Evolutionary conservation across 2,113 vertebrate species (phyloP).

Genomic region (Dromas ardeola): DNA sequence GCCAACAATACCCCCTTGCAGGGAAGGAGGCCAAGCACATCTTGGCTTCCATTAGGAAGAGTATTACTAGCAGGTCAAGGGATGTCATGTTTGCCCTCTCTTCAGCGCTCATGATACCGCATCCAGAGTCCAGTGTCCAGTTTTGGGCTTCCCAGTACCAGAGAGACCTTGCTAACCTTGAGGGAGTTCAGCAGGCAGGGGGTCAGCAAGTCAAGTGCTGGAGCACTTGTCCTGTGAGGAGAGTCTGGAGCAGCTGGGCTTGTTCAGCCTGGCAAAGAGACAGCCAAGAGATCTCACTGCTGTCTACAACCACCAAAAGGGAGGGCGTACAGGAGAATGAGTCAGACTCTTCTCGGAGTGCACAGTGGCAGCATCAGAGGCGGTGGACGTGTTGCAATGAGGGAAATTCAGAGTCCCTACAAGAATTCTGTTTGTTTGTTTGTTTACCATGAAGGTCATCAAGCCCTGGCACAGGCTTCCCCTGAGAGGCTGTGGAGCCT

Average conservation of each 20-base stretch:
- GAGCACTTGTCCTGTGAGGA: not conserved
- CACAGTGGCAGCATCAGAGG: not conserved
- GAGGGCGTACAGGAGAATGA: not conserved
- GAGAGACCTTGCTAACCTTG: not conserved
- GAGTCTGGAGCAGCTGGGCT: not conserved
- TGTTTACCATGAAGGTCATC: not conserved
- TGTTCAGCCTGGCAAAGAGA: not conserved
- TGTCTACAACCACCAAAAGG: not conserved
- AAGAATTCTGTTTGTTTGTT: not conserved
- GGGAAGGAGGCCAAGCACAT: not conserved
- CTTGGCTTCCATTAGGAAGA: not conserved
- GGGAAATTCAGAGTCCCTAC: not conserved
- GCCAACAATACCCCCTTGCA: accelerated
- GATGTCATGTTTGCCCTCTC: not conserved
- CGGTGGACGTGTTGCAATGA: not conserved
- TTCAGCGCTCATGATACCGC: not conserved
- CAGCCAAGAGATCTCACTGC: not conserved
- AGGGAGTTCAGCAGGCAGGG: not conserved
- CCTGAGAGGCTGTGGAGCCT: not conserved
- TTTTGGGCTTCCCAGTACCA: not conserved
- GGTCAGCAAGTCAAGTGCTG: not conserved
- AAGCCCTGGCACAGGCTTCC: not conserved
- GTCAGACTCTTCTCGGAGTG: not conserved
- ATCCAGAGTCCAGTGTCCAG: not conserved
- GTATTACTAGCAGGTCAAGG: not conserved